Base-by-base conservation (phyloP, 2,888 invertebrate species). In the Lathronympha strigana region DNA sequence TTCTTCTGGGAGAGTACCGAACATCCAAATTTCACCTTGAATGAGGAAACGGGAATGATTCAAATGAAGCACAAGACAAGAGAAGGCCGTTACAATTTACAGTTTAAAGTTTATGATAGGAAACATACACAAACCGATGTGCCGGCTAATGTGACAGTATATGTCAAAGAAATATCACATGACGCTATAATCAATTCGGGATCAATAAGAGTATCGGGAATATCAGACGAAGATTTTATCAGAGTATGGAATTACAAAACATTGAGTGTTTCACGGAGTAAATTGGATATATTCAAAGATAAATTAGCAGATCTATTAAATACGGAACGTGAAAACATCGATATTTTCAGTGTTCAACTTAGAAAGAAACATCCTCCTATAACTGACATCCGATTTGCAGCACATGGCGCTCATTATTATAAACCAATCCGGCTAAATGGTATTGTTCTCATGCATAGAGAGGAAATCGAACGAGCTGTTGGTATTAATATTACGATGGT, bases 401-500 rank as follows among this genome's bases (percentile, higher is more conserved):
- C 98, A 1, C 98, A 98, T 83, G 98, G 98, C 0, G 98, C 98
- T 0, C 98, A 98, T 1, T 99, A 98, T 83, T 98, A 98, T 82
- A 98, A 98, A 80, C 97, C 99, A 0, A 97, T 98, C 6, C 94
- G 97, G 83, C 93, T 99, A 72, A 98, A 99, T 83, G 99, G 99
- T 11, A 96, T 98, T 63, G 97, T 99, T 1, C 90, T 98, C 49
- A 97, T 97, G 95, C 96, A 98, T 83, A 94, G 98, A 67, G 97
- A 97, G 87, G 97, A 97, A 94, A 98, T 98, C 79, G 98, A 98
- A 87, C 94, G 95, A 76, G 96, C 96, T 70, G 97, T 98, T n/a
- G 98, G 98, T 47, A 97, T 98, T 68, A 98, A 97, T 81, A 98
- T 99, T 67, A 97, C 97, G 13, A 98, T 98, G 98, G 98, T 99